Conservation (phyloP, 2,113 vertebrate genomes). For the Sialia sialis region DNA sequence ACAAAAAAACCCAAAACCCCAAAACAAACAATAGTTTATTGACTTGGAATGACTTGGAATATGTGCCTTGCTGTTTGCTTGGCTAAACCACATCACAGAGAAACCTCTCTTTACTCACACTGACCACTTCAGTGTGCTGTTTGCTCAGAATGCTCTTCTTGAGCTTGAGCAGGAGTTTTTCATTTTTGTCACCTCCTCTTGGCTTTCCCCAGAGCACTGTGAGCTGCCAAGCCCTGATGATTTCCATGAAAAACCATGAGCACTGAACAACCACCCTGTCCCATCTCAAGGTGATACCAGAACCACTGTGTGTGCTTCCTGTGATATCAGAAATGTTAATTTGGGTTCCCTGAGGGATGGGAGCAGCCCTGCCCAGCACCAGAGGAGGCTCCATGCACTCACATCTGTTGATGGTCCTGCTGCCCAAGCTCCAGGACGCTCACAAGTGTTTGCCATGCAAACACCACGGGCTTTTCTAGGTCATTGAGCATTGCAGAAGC, state of each 20-base stretch:
- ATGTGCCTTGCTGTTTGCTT: background rate
- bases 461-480: conserved; percentile 68
- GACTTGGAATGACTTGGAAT: background rate
- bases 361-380: background rate
- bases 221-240: background rate
- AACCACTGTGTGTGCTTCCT: fast-evolving
- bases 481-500: conserved; percentile 63
- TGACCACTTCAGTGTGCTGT: background rate
- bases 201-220: background rate
- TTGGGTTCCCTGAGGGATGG: background rate
- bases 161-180: background rate
- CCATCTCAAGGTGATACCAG: background rate
- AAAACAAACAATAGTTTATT: background rate
- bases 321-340: background rate
- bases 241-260: background rate
- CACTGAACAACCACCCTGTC: background rate
- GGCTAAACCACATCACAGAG: background rate
- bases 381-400: background rate
- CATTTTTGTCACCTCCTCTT: background rate
- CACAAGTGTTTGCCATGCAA: conserved; percentile 33
- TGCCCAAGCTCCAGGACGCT: background rate
- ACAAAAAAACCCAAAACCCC: background rate
- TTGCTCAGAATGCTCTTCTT: background rate
- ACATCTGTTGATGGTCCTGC: background rate
- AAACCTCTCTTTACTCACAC: background rate